These are phyloP conservation scores for Melanotaenia duboulayi DNA, from an alignment of 2,113 vertebrate species.

Conservation along the genomic window DNA sequence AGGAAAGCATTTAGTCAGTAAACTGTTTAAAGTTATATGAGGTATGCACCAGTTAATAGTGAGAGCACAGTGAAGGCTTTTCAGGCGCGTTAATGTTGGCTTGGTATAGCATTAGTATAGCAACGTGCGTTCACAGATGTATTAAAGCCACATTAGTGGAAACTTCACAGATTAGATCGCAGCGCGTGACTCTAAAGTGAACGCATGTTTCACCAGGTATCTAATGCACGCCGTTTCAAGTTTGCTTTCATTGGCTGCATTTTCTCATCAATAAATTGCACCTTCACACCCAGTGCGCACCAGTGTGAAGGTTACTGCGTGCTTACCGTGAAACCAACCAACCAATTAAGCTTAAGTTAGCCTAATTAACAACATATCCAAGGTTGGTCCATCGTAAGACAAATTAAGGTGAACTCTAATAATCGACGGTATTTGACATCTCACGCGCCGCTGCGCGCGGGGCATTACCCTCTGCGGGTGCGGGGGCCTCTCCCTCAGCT, in stretches of 20 bases:
- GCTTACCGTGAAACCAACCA: constrained; percentile 19
- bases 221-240: background rate
- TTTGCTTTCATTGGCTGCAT: background rate
- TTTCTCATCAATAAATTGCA: too few relatives aligned
- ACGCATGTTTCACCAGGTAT: background rate
- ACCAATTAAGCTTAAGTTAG: background rate
- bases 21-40: background rate
- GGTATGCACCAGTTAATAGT: too few relatives aligned
- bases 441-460: constrained; percentile 6
- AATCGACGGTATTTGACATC: background rate
- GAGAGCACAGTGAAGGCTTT: background rate
- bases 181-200: background rate
- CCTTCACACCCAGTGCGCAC: background rate
- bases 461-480: constrained; percentile 73
- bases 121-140: background rate
- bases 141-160: background rate
- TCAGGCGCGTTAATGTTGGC: background rate
- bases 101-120: background rate
- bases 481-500: constrained; percentile 52
- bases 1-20: constrained; percentile 2
- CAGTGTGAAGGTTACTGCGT: constrained; percentile 31
- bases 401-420: too few relatives aligned
- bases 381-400: background rate
- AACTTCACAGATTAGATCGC: background rate
- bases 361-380: constrained; percentile 13